Evolutionary conservation across 1,140 invertebrate species (phyloP), one percentile per base, ranked within the genome.

Genomic region (Formica selysi): DNA sequence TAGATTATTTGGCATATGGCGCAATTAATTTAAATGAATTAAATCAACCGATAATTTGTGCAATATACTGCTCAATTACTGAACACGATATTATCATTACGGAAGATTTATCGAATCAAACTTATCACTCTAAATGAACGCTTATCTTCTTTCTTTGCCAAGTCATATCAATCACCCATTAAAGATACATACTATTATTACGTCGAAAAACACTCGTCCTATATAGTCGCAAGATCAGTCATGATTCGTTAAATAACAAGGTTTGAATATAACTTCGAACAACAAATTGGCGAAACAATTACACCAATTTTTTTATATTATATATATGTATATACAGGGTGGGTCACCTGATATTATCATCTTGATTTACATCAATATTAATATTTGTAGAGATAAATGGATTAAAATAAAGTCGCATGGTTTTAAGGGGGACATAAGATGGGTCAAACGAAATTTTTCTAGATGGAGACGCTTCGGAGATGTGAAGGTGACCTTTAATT

Each of bases 261-360:
- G n/a, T 41, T 19, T 2, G 16, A 19, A 65, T n/a, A 65, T 8
- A 68, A 79, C 8, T 51, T 79, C 3, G 4, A 54, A 54, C 1
- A 68, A 41, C 62, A 38, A 26, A 13, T 65, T 78, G 48, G 13
- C 26, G 16, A 68, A 54, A 19, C 32, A 80, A 41, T 68, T 68
- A 11, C 2, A 44, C 8, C 10, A 44, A 44, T 51, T 51, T 48
- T 48, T 48, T 8, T 48, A 16, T 68, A 38, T 22, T 38, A 68
- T 5, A 68, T 32, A 32, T 32, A 32, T 32, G 32, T 32, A 32
- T 16, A 51, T 29, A 29, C 26, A 29, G 26, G 26, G 1, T 29
- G 26, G 26, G 26, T 29, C 26, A 29, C 26, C 26, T 29, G 1
- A 29, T 29, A 29, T 29, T 29, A 29, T 29, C 26, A 29, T 29